Base-by-base conservation (phyloP, 2,113 vertebrate species). In the Solea solea region DNA sequence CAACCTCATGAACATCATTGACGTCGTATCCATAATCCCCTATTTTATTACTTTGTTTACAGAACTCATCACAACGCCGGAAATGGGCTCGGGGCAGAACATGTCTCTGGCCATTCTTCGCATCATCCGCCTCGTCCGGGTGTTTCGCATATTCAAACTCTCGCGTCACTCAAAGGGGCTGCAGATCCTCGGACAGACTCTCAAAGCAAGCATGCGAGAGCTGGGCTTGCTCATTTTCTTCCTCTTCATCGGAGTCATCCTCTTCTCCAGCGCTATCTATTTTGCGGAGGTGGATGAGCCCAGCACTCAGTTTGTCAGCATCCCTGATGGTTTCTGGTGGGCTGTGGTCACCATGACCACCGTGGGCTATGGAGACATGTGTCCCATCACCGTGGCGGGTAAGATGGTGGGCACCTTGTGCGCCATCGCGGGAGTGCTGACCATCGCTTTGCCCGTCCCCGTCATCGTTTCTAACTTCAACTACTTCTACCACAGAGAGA, bases 391-490 rank as follows among this genome's bases (percentile, higher is more conserved):
- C 0, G 62, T 96, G 15, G 96, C 93, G 0, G 98, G 98, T 0
- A 99, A 99, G 90, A 93, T 99, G 7, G 97, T 99, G 72, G 98
- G 98, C 9, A 96, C 96, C 0, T 86, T 99, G 72, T 99, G 97
- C 0, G 98, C 97, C 85, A 98, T 99, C 0, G 96, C 98, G 0
- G 98, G 98, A 0, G 98, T 99, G 39, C 72, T 99, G 80, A 99
- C 98, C 80, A 97, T 99, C 4, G 97, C 98, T 0, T 92, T 99
- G 8, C 98, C 98, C 0, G 97, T 99, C 39, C 97, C 98, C 0
- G 97, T 99, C 83, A 99, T 99, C 27, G 98, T 99, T 86, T 99
- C 98, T 1, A 99, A 99, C 80, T 99, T 99, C 84, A 99, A 99
- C 84, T 99, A 99, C 52, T 99, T 99, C 93, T 99, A 99, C 89